Evolutionary conservation across 2,113 vertebrate genomes (phyloP), one percentile per base, ranked within the genome.

Genomic region (Gyps fulvus): DNA sequence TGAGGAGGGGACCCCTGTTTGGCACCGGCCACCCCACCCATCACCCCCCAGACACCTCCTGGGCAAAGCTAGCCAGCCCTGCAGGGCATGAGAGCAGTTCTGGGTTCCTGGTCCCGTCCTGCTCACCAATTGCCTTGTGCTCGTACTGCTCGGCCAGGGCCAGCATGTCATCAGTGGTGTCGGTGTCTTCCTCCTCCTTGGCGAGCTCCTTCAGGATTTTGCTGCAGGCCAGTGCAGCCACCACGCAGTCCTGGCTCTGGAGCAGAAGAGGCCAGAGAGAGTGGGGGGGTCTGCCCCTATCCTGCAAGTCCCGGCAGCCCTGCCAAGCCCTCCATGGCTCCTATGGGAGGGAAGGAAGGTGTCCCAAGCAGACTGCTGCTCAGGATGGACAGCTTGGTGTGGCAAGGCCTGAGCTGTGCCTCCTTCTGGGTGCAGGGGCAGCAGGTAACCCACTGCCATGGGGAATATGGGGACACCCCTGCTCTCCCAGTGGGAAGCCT

Each of bases 141-240:
- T 99, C 99, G 0, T 98, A 99, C 74, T 99, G 97, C 36, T 97
- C 95, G 0, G 99, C 99, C 22, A 99, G 97, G 9, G 97, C 95
- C 92, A 94, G 87, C 99, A 99, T 99, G 16, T 98, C 97, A 14
- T 98, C 98, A 0, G 95, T 96, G 67, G 98, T 98, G 57, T 99
- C 99, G 0, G 98, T 98, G 83, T 99, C 99, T 3, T 96, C 98
- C 86, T 98, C 98, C 87, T 99, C 99, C 90, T 93, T 92, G 32
- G 99, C 98, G 54, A 99, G 97, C 65, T 98, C 99, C 97, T 99
- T 99, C 95, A 99, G 98, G 95, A 99, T 99, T 97, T 98, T 99
- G 97, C 98, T 99, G 97, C 99, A 99, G 61, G 99, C 99, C 95
- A 99, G 96, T 1, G 99, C 99, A 0, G 99, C 98, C 0, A 89